phyloP scores from a whole-genome alignment of 2,113 vertebrate species.

The Etia nguti region DNA sequence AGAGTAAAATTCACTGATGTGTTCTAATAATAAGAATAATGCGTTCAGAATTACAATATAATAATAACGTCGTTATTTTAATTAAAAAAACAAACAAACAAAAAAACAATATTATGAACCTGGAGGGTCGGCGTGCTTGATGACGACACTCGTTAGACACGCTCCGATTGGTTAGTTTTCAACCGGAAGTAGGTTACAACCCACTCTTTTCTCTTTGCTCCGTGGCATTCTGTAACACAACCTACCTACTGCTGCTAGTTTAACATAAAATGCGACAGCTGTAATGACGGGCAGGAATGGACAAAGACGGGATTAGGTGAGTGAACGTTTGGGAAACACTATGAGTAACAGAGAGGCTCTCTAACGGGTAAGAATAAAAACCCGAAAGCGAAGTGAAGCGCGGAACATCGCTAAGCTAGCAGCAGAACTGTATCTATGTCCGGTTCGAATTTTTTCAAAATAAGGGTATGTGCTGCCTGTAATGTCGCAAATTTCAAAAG shows the following conservation, averaged over 20 bases:
- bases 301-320: background rate
- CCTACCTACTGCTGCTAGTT: background rate
- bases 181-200: conserved; percentile 49
- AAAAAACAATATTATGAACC: background rate
- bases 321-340: background rate
- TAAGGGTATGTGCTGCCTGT: background rate
- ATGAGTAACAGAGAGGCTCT: too few species aligned
- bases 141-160: conserved; percentile 19
- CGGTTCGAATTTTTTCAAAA: conserved; percentile 21
- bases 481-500: background rate
- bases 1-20: background rate
- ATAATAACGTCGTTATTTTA: background rate
- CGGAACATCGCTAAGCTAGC: background rate
- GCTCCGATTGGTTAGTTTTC: conserved; percentile 34
- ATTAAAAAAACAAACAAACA: too few species aligned
- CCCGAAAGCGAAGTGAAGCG: background rate
- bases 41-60: background rate
- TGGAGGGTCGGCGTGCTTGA: conserved; percentile 2
- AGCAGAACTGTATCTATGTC: background rate
- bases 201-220: conserved; percentile 55
- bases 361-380: background rate
- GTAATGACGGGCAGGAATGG: background rate
- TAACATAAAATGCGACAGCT: background rate
- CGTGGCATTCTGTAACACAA: conserved; percentile 62
- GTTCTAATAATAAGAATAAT: background rate